Evolutionary conservation across 2,113 vertebrate species (phyloP).

Genomic region (Phoxinus phoxinus): DNA sequence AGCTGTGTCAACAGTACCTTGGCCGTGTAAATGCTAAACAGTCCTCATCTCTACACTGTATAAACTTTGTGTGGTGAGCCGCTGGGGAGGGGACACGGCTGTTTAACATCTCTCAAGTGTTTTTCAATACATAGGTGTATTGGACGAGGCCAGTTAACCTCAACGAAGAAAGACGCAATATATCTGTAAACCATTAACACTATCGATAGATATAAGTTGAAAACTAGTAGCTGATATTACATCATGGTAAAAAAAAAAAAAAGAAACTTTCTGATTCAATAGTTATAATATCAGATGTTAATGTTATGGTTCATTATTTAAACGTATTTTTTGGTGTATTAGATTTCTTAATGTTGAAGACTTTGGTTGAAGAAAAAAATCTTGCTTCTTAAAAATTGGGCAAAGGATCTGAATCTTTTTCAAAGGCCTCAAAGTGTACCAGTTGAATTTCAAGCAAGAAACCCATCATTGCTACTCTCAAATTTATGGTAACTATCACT

Average conservation of each 20-base stretch:
- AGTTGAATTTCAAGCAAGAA: slow-evolving; percentile 66
- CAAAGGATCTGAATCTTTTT: slow-evolving; percentile 77
- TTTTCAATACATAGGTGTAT: neutral
- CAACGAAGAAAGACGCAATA: slow-evolving; percentile 71
- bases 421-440: slow-evolving; percentile 74
- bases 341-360: slow-evolving; percentile 76
- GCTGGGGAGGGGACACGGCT: slow-evolving; percentile 9
- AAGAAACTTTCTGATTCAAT: slow-evolving; percentile 78
- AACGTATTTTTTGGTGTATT: slow-evolving; percentile 81
- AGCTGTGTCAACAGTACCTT: slow-evolving; percentile 28
- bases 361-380: slow-evolving; percentile 70
- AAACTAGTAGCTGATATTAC: slow-evolving; percentile 78
- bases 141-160: slow-evolving; percentile 35
- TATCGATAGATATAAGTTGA: slow-evolving; percentile 77
- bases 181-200: slow-evolving; percentile 76
- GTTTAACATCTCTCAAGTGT: slow-evolving; percentile 46
- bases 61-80: slow-evolving; percentile 40
- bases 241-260: slow-evolving; percentile 77
- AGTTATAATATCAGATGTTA: slow-evolving; percentile 75
- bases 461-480: slow-evolving; percentile 70
- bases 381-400: slow-evolving; percentile 56
- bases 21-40: slow-evolving; percentile 46
- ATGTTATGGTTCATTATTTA: slow-evolving; percentile 80
- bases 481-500: slow-evolving; percentile 30
- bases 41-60: slow-evolving; percentile 48